Base-by-base conservation (phyloP, 2,797 vertebrate genomes). In the Benthosema pterotum region DNA sequence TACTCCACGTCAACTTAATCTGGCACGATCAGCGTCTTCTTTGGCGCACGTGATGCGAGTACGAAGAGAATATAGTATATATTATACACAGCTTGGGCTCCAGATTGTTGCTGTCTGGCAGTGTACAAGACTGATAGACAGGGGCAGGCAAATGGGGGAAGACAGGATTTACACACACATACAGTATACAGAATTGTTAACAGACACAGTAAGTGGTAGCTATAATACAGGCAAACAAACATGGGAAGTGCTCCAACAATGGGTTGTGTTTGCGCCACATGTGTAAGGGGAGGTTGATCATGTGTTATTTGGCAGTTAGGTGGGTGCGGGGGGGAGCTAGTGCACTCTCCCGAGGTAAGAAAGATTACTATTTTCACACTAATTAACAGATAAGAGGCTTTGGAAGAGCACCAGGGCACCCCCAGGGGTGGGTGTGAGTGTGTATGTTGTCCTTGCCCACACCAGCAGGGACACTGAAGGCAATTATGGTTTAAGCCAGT, bases 351-450 rank as follows among this genome's bases (percentile, higher is more conserved):
- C 54, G 72, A 84, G 78, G 78, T 87, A 75, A 87, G 7, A 38
- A 89, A 89, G 82, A 87, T 84, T 85, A 88, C 72, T 11, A 86
- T 77, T 85, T 85, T 78, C 66, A 82, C 71, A 61, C 77, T 49
- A 82, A 88, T 90, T 89, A 90, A 72, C 67, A 3, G 82, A 85
- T 90, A 90, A 91, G 88, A 63, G 81, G 89, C 88, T 92, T 91
- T 89, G 74, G 71, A 61, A 12, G 4, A 42, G 16, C 65, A 75
- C 77, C 61, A 78, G 74, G 55, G 55, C 54, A 56, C 68, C 62
- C 70, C 19, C 66, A 32, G 42, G 25, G 52, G 66, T 0, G 64
- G 45, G 62, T 48, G 59, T 52, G 52, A 62, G 43, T 22, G 42
- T 28, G 46, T 18, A n/a, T n/a, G n/a, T n/a, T n/a, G 46, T 56